Base-by-base conservation (phyloP, 2,888 invertebrate genomes). In the Polymixis flavicincta region DNA sequence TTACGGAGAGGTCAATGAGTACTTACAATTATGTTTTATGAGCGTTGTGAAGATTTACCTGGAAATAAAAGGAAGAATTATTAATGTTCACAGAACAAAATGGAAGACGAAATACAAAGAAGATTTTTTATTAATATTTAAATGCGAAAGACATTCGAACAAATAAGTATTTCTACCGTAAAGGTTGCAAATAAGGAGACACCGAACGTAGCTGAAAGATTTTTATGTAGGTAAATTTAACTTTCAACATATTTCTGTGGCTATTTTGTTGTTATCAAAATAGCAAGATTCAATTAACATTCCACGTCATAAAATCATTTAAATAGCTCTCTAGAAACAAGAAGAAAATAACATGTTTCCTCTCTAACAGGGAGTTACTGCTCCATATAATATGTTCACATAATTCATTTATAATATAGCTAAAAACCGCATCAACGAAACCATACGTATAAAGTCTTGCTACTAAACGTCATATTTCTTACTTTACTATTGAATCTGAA, bases 391-490 rank as follows among this genome's bases (percentile, higher is more conserved):
- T 25, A 67, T 22, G 25, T 28, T 67, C 32, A n/a, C 28, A 68
- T 63, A 28, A 81, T 70, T 66, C 14, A 71, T 70, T 57, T 42
- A 66, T 63, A 59, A 74, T 22, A 66, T 9, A 70, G 50, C 57
- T 68, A 54, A 48, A 72, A 74, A 82, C 52, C 42, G 13, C 64
- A 48, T 76, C 60, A 71, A 74, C 54, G 61, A 50, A 60, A 48
- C 45, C 54, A 61, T 63, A 78, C 59, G 13, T 70, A 82, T 63
- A 72, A 80, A 82, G 73, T 67, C 61, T 70, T 65, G 42, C 73
- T 76, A 84, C 83, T 82, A 84, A 87, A 88, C 77, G 84, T 80
- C 86, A 90, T 90, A 91, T 89, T 91, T 92, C 90, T 90, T 90
- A 90, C 89, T 89, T 88, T 80, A 74, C 37, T 74, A 78, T 84